Conservation (phyloP, 2,113 vertebrate genomes). For the Astatoreochromis straeleni region DNA sequence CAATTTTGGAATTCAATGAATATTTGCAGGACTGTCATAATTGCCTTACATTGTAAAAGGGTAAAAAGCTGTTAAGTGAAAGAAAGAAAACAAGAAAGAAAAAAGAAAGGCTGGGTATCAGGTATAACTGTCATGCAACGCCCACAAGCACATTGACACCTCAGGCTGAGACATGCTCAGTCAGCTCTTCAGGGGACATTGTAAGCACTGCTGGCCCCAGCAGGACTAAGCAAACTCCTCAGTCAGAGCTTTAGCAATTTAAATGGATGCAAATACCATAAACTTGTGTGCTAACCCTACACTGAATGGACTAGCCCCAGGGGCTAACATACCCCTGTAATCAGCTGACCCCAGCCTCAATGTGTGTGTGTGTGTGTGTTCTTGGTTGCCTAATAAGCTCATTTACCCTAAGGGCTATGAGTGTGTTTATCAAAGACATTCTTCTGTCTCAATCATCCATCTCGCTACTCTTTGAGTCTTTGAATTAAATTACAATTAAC, state of each 20-base stretch:
- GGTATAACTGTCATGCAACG: neutral
- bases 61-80: neutral
- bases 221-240: conserved; percentile 65
- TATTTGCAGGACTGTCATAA: neutral
- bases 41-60: neutral
- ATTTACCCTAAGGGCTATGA: conserved; percentile 32
- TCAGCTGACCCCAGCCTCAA: conserved; percentile 39
- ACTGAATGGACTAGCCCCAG: conserved; percentile 41
- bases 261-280: conserved; percentile 60
- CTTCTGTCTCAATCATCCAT: conserved; percentile 51
- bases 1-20: neutral
- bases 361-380: conserved; percentile 24
- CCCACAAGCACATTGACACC: conserved; percentile 10
- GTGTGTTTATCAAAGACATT: conserved; percentile 67
- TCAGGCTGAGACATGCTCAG: neutral
- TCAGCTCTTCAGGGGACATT: neutral
- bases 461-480: conserved; percentile 25
- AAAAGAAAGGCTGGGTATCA: neutral
- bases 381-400: conserved; percentile 46
- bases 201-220: conserved; percentile 13
- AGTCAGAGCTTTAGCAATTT: conserved; percentile 48
- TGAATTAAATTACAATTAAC: conserved; percentile 14
- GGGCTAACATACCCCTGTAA: conserved; percentile 60
- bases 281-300: conserved; percentile 26
- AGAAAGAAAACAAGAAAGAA: neutral